Conservation (phyloP, 2,888 invertebrate genomes). For the Tetragonula carbonaria region DNA sequence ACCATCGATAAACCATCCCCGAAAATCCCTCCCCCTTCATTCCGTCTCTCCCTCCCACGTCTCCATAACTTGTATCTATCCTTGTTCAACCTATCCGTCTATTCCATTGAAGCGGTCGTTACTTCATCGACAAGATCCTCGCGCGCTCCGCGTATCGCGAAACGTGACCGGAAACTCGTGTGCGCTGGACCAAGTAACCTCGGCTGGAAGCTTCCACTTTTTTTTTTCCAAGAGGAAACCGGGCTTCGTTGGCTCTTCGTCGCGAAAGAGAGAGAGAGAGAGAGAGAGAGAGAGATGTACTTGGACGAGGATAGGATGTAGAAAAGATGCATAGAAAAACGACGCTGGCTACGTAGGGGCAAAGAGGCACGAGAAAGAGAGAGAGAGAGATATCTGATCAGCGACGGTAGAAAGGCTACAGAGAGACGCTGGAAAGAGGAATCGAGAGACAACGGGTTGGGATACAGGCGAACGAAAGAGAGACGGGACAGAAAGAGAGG, state of each 20-base stretch:
- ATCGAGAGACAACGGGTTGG: constrained; percentile 47
- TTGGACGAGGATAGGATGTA: neutral
- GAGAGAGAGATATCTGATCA: constrained; percentile 60
- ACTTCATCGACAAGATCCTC: constrained; percentile 43
- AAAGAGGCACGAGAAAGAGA: constrained; percentile 49
- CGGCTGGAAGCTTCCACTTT: constrained; percentile 76
- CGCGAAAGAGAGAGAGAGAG: constrained; percentile 1
- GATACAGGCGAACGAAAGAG: constrained; percentile 35
- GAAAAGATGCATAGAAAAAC: constrained; percentile 45
- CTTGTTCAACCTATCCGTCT: neutral
- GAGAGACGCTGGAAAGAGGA: constrained; percentile 50
- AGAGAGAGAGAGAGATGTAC: neutral
- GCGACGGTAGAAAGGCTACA: constrained; percentile 52
- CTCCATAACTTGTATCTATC: too few species aligned
- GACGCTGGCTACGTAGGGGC: constrained; percentile 38
- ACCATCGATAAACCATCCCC: constrained; percentile 41
- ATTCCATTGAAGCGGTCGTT: neutral
- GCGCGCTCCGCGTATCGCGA: constrained; percentile 45
- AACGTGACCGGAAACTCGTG: constrained; percentile 75
- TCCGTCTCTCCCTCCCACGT: neutral
- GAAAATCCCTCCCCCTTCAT: constrained; percentile 33
- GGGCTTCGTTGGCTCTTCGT: constrained; percentile 50
- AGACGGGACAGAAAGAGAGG: constrained; percentile 44
- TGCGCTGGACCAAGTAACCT: constrained; percentile 73
- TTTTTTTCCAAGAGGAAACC: constrained; percentile 69